A percentile compares a stretch with the other conserved stretches of the same genome.
Evolutionary conservation across 2,113 vertebrate genomes (phyloP).

Genomic region (Microtus ochrogaster): DNA sequence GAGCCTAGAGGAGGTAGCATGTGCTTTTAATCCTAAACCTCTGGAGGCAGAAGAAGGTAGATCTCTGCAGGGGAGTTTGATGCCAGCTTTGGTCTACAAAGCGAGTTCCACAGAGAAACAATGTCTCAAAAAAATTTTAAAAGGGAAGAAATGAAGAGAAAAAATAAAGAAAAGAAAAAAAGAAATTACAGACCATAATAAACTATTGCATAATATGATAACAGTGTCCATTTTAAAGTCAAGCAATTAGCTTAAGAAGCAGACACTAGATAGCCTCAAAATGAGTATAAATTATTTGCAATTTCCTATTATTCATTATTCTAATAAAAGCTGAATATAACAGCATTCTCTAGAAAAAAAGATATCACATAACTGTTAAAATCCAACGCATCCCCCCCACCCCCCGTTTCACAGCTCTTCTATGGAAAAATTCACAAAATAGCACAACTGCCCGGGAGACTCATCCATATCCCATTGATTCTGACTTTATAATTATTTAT

Average conservation of each 20-base stretch:
- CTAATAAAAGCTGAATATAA: slow-evolving; percentile 56
- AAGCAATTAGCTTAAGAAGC: slow-evolving; percentile 58
- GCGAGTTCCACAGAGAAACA: neutral
- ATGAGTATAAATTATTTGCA: slow-evolving; percentile 62
- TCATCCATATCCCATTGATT: neutral
- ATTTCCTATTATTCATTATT: slow-evolving; percentile 61
- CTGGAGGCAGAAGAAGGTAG: neutral
- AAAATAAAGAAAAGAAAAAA: neutral
- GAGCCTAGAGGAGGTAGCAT: neutral
- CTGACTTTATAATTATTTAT: neutral
- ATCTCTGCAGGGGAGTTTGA: neutral
- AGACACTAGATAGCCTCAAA: slow-evolving; percentile 54
- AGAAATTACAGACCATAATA: slow-evolving; percentile 49
- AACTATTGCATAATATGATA: slow-evolving; percentile 46
- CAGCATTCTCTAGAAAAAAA: slow-evolving; percentile 31
- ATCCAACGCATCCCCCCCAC: neutral
- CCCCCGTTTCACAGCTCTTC: neutral
- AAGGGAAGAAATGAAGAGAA: neutral
- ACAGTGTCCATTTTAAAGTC: slow-evolving; percentile 68
- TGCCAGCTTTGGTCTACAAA: neutral
- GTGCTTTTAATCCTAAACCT: neutral
- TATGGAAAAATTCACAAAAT: neutral
- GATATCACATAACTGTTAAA: slow-evolving; percentile 43
- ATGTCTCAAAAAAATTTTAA: neutral
- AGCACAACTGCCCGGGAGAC: neutral